Evolutionary conservation across 2,113 vertebrate species (phyloP), one percentile per base, ranked within the genome.

Genomic region (Anthoscopus minutus): DNA sequence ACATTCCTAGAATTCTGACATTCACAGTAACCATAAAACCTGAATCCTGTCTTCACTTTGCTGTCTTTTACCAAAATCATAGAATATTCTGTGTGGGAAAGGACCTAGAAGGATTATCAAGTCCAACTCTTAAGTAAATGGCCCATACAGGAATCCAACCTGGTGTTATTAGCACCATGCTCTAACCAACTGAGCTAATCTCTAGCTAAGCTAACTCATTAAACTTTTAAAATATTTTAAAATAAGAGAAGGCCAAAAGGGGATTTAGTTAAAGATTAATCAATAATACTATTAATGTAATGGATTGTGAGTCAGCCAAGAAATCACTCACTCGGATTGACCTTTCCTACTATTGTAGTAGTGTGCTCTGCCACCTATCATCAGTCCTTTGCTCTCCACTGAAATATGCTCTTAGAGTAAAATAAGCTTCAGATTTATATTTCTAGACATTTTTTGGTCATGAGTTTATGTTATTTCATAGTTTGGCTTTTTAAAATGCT

Each of bases 401-500:
- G 50, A 73, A 42, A 28, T 62, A 37, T 35, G 16, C 3, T 81
- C 40, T 57, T 35, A 66, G 38, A 92, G 93, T 80, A 81, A 86
- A 96, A 93, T 37, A 62, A 77, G 7, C 24, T 44, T 83, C 71
- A 62, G 51, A 37, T 92, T 71, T 78, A n/a, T 42, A 86, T 83
- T 86, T 89, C 76, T 83, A 74, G 47, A 58, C 10, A 28, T 40
- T 51, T 48, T 94, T 84, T 88, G 20, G 18, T 92, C 71, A 70
- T 51, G 56, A 30, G 73, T 64, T 88, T 93, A 86, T 83, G 53
- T 84, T 92, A 89, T 90, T 95, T 90, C 60, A 96, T 93, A 58
- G 57, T 65, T 83, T 90, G 80, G 28, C 62, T 95, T 95, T 96
- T 90, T 92, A 67, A 95, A 96, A 65, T 69, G 54, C 48, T 96